Percentiles rank a stretch among this genome's conserved stretches.
Conservation (phyloP, 2,888 invertebrate species). For the Lycocerus yunnanus region DNA sequence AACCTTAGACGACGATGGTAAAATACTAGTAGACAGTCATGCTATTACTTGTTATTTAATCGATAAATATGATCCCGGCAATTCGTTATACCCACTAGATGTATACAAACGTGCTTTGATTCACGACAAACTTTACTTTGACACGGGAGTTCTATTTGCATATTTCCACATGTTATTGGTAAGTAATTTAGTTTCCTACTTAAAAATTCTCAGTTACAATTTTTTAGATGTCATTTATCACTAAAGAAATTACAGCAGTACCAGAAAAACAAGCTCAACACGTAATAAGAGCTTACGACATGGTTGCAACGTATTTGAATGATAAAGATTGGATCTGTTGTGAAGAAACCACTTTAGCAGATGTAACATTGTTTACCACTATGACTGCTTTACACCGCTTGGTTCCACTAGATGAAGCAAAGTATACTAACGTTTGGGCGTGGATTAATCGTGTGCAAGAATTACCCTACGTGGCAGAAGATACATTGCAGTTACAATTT, state of each 20-base stretch:
- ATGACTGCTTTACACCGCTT: background rate
- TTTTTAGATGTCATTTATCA: background rate
- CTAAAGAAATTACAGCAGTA: background rate
- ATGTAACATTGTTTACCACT: background rate
- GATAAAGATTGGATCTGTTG: background rate
- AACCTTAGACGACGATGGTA: constrained; percentile 61
- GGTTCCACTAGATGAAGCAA: background rate
- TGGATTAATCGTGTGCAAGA: background rate
- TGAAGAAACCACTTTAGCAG: background rate
- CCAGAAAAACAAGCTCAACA: background rate
- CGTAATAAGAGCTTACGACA: background rate
- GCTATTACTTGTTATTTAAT: constrained; percentile 54
- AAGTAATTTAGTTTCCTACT: constrained; percentile 41
- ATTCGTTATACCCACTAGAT: constrained; percentile 61
- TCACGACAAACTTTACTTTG: constrained; percentile 61
- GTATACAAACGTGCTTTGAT: constrained; percentile 57
- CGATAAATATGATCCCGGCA: constrained; percentile 50
- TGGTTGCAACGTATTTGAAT: background rate
- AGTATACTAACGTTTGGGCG: background rate
- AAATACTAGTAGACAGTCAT: constrained; percentile 58
- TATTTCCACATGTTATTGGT: constrained; percentile 56
- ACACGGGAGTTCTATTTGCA: constrained; percentile 58
- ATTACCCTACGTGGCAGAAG: background rate
- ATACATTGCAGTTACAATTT: background rate
- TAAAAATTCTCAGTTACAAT: background rate